Percentiles rank a stretch among this genome's conserved stretches.
phyloP scores from a whole-genome alignment of 2,797 vertebrate species.

The Ceryle rudis region DNA sequence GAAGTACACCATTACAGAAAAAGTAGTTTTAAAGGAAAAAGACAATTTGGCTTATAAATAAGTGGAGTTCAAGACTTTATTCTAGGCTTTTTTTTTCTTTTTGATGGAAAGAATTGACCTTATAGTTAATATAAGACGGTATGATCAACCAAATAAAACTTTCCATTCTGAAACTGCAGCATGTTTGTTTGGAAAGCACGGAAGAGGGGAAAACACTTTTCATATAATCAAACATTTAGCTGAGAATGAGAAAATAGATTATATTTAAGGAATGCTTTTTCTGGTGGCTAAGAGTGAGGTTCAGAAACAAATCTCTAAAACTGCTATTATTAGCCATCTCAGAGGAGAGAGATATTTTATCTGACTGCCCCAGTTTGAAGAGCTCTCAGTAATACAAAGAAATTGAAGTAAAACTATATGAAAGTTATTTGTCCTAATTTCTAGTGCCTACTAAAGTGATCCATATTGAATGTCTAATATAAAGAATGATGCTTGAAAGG shows the following conservation, averaged over 20 bases:
- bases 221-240: background rate
- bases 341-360: conserved; percentile 40
- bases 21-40: background rate
- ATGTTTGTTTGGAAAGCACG: background rate
- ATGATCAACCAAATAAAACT: background rate
- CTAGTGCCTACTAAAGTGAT: conserved; percentile 5
- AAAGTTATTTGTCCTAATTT: conserved; percentile 60
- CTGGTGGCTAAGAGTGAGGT: background rate
- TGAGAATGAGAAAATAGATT: conserved; percentile 10
- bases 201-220: background rate
- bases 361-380: conserved; percentile 62
- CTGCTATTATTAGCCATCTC: conserved; percentile 60
- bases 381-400: conserved; percentile 8
- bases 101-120: background rate
- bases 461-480: background rate
- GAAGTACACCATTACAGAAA: background rate
- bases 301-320: conserved; percentile 43
- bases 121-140: background rate
- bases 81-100: background rate
- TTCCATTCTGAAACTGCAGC: background rate
- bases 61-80: background rate
- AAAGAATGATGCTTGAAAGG: background rate
- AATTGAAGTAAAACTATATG: conserved; percentile 19
- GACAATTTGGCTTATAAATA: background rate
- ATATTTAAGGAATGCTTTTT: conserved; percentile 20